phyloP scores from a whole-genome alignment of 2,888 invertebrate species.

The Lepas anatifera region DNA sequence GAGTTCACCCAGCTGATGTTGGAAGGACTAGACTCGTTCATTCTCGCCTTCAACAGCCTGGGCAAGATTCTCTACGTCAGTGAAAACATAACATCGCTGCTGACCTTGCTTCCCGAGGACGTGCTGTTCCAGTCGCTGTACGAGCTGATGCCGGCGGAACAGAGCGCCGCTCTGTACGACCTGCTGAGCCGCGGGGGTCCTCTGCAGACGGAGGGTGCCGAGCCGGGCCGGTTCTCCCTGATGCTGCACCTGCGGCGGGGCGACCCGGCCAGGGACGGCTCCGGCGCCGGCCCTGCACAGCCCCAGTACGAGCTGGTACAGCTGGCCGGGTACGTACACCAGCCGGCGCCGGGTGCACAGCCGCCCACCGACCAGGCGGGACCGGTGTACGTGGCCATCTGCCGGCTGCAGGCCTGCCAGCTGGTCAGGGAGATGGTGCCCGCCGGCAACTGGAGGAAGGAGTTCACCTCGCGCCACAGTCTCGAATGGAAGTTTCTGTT shows the following conservation, averaged over 20 bases:
- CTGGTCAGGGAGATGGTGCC: conserved; percentile 68
- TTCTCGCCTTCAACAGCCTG: conserved; percentile 74
- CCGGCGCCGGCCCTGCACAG: not conserved
- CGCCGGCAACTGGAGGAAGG: conserved; percentile 58
- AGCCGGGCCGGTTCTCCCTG: conserved; percentile 32
- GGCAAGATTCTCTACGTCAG: conserved; percentile 82
- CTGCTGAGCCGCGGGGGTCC: conserved; percentile 31
- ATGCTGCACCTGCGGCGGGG: not conserved
- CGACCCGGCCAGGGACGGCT: conserved; percentile 62
- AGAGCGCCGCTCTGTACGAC: not conserved
- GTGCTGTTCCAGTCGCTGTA: conserved; percentile 6
- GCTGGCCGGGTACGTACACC: conserved; percentile 10
- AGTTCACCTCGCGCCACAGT: conserved; percentile 85
- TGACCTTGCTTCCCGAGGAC: conserved; percentile 66
- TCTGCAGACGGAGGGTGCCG: not conserved
- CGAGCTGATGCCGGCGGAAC: not conserved
- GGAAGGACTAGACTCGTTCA: conserved; percentile 79
- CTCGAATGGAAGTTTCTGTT: conserved; percentile 93
- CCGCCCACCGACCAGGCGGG: conserved; percentile 58
- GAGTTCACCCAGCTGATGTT: conserved; percentile 85
- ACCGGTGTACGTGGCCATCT: conserved; percentile 68
- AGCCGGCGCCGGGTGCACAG: conserved; percentile 65
- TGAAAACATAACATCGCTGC: conserved; percentile 66
- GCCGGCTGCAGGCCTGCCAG: conserved; percentile 65
- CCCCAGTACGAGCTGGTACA: not conserved